Base-by-base conservation (phyloP, 2,888 invertebrate genomes). In the Dione vanillae region DNA sequence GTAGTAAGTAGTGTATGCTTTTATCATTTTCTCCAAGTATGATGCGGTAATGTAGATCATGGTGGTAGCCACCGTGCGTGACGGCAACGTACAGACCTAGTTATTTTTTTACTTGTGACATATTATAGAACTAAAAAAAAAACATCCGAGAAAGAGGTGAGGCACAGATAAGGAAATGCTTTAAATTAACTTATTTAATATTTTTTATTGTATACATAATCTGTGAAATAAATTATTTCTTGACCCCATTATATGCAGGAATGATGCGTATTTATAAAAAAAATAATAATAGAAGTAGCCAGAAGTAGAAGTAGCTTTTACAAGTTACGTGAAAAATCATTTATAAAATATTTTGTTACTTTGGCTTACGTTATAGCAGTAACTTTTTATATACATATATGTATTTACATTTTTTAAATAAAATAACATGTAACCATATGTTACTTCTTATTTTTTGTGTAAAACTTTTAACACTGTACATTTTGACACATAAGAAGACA, bases 71-170 rank as follows among this genome's bases (percentile, higher is more conserved):
- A 20, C 62, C 20, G 37, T 9, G 66, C 69, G 66, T 72, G 66
- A 72, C 72, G 72, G 19, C 72, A 72, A 72, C 66, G 69, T 69
- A 52, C 62, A 62, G 85, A 74, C 85, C 85, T 80, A 85, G 82
- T 81, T 85, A 78, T 73, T 76, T 82, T 82, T 80, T 14, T 45
- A 54, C 62, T 45, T 68, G 40, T 20, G 20, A 51, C 9, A 51
- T 45, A 47, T n/a, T n/a, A n/a, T 11, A 49, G 19, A 3, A 16
- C 20, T 41, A 41, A 40, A 5, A 16, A 20, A 19, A 47, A 11
- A 8, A 12, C 0, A 2, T 12, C 37, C 47, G 8, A 19, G 41
- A 59, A 9, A n/a, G 27, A 16, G n/a, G 8, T 2, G 2, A 8
- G 16, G 45, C 2, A n/a, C 9, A 16, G 47, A 9, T n/a, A 47